Base-by-base conservation (phyloP, 2,113 vertebrate genomes). In the Oophaga pumilio region DNA sequence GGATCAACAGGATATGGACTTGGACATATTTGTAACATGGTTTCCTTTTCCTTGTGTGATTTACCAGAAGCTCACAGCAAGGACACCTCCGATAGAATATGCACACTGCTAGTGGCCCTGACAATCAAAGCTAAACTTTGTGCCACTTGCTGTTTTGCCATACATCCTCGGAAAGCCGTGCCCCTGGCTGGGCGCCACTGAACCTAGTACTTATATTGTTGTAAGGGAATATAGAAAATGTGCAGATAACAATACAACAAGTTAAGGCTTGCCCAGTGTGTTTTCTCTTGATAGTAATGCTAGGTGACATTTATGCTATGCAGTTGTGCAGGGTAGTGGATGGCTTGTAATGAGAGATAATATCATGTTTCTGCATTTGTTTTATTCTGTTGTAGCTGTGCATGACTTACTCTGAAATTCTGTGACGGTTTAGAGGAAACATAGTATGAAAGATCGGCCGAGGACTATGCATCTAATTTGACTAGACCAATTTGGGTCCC, bases 211-310 rank as follows among this genome's bases (percentile, higher is more conserved):
- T 78, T 79, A n/a, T 1, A 73, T 49, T 73, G 69, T 33, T 20
- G 26, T 28, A 11, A 26, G 77, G 18, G 57, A 60, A 60, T 82
- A 43, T 64, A 64, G 59, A 64, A 18, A 13, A 64, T 64, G 43
- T 43, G 49, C 17, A n/a, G 33, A 12, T n/a, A 64, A 24, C 80
- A 82, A 24, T 82, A 82, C 13, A 52, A 43, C 80, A 68, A 49
- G 80, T 82, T 82, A n/a, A n/a, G 80, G 13, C 80, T 68, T 68
- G 80, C 22, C 60, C 43, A 24, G 15, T 17, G 8, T 64, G 22
- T 43, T 3, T 15, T 68, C 33, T 50, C 60, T 50, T 82, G 59
- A 43, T 24, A 50, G 28, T 22, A 50, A 26, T 78, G 52, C 13
- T 15, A 56, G 22, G 76, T 78, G 13, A 15, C n/a, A 26, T 57